Evolutionary conservation across 2,797 vertebrate genomes (phyloP).

Genomic region (Sarcophilus harrisii): DNA sequence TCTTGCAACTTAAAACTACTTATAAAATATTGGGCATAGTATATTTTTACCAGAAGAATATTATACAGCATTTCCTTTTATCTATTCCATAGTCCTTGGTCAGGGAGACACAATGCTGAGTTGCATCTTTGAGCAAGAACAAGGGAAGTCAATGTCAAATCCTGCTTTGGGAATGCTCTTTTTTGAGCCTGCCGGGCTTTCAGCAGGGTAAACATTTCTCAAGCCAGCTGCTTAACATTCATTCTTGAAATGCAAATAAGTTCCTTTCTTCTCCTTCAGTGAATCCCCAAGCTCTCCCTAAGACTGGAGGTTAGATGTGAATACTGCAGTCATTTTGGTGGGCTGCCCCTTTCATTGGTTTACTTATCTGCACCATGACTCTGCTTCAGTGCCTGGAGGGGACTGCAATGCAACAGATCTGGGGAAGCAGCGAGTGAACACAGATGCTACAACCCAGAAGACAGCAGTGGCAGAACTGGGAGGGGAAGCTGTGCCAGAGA

Average conservation of each 20-base stretch:
- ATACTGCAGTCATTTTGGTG: constrained; percentile 1
- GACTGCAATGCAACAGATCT: constrained; percentile 68
- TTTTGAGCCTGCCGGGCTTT: constrained; percentile 53
- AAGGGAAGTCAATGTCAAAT: constrained; percentile 48
- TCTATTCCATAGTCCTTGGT: constrained; percentile 33
- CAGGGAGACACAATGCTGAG: constrained; percentile 34
- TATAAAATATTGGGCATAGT: not conserved
- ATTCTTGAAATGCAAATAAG: constrained; percentile 48
- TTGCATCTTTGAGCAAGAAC: constrained; percentile 27
- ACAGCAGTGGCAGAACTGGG: constrained; percentile 38
- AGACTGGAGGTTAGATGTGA: constrained; percentile 53
- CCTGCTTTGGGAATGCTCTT: constrained; percentile 58
- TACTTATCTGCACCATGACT: constrained; percentile 56
- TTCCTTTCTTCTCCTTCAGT: constrained; percentile 1
- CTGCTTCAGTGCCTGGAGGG: constrained; percentile 47
- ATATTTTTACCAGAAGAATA: constrained; percentile 12
- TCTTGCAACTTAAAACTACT: not conserved
- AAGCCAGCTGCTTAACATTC: constrained; percentile 44
- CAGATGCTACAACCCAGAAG: constrained; percentile 63
- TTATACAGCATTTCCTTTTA: not conserved
- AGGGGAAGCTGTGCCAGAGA: constrained; percentile 35
- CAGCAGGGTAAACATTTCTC: constrained; percentile 49
- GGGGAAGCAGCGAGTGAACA: constrained; percentile 52
- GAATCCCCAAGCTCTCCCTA: constrained; percentile 37
- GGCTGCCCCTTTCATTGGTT: constrained; percentile 58